Evolutionary conservation across 2,797 vertebrate genomes (phyloP).

Genomic region (Falco berigora): DNA sequence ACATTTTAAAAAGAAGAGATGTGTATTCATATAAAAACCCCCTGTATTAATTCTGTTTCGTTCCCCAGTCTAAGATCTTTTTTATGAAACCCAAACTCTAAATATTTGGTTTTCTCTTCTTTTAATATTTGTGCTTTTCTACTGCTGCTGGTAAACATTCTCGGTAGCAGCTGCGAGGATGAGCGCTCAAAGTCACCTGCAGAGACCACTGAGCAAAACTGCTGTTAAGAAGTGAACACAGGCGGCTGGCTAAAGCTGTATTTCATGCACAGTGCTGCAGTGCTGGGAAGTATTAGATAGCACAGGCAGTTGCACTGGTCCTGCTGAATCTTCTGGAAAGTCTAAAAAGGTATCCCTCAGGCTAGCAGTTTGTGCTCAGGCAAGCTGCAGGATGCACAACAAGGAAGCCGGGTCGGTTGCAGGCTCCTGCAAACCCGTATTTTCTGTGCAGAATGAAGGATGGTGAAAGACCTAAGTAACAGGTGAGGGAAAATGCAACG

Average conservation of each 20-base stretch:
- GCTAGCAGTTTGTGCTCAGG: fast-evolving
- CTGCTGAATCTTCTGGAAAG: neutral
- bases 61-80: neutral
- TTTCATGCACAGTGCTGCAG: fast-evolving
- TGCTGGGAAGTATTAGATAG: fast-evolving
- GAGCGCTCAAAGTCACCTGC: too few species aligned
- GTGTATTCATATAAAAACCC: neutral
- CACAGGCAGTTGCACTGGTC: fast-evolving
- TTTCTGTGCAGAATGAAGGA: neutral
- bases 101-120: neutral
- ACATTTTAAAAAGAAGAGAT: neutral
- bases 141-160: neutral
- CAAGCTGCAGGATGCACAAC: neutral
- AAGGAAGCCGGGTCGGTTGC: neutral
- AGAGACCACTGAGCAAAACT: fast-evolving
- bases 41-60: neutral
- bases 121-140: neutral
- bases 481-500: neutral
- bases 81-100: neutral
- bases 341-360: neutral
- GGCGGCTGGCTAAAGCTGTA: neutral
- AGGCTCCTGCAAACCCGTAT: neutral
- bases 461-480: neutral
- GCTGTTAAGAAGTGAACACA: fast-evolving
- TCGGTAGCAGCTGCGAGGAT: neutral